These are phyloP conservation scores for Hippocampus kuda DNA, from an alignment of 2,797 vertebrate genomes.

Conservation along the genomic window DNA sequence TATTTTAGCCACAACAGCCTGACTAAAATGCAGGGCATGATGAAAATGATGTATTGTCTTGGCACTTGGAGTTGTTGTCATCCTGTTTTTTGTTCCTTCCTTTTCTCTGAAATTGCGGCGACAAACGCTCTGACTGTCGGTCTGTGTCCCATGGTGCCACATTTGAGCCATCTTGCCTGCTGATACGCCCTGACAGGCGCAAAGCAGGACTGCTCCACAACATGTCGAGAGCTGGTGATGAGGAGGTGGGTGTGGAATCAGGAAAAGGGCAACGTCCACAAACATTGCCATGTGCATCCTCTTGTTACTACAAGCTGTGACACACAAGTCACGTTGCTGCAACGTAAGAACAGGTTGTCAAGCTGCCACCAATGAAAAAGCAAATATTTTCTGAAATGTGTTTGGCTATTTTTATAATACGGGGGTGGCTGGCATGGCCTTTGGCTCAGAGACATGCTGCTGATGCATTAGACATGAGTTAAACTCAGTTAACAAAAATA, in stretches of 20 bases:
- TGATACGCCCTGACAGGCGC: constrained; percentile 58
- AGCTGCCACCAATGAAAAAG: constrained; percentile 50
- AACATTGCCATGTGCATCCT: constrained; percentile 37
- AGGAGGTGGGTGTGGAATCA: constrained; percentile 71
- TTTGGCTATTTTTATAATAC: constrained; percentile 58
- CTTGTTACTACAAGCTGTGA: constrained; percentile 44
- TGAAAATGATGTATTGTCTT: constrained; percentile 19
- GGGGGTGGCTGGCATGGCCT: constrained; percentile 9
- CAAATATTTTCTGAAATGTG: constrained; percentile 56
- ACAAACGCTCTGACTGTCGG: constrained; percentile 48
- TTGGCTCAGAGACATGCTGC: constrained; percentile 49
- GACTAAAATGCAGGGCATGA: constrained; percentile 1
- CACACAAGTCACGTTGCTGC: constrained; percentile 40
- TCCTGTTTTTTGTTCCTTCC: constrained; percentile 12
- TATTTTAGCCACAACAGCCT: background rate
- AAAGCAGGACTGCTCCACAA: constrained; percentile 60
- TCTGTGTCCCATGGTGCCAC: constrained; percentile 40
- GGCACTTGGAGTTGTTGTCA: constrained; percentile 30
- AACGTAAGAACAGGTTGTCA: constrained; percentile 59
- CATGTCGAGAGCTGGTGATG: constrained; percentile 71
- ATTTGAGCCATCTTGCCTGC: constrained; percentile 31
- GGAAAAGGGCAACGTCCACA: constrained; percentile 72
- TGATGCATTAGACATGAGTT: constrained; percentile 59
- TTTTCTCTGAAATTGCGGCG: constrained; percentile 18
- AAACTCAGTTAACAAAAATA: constrained; percentile 63